A percentile compares a stretch with the other conserved stretches of the same genome.
phyloP scores from a whole-genome alignment of 2,797 vertebrate species.

The Helicolenus hilgendorfi region DNA sequence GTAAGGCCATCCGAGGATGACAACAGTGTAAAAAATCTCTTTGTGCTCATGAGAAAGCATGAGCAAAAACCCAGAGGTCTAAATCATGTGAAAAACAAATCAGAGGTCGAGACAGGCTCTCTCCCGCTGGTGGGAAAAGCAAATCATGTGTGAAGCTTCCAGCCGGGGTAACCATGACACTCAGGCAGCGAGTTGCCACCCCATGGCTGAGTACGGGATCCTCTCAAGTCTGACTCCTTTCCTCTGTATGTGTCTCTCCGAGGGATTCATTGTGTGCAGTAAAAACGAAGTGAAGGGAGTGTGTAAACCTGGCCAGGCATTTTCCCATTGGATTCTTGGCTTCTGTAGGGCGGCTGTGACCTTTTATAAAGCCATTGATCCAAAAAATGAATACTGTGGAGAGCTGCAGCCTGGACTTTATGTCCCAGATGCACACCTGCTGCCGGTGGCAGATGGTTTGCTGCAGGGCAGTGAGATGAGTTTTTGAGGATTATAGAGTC shows the following conservation, averaged over 20 bases:
- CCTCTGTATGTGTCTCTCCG: conserved; percentile 45
- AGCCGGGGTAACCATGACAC: conserved; percentile 79
- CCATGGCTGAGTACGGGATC: conserved; percentile 49
- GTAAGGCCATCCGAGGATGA: conserved; percentile 32
- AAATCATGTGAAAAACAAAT: conserved; percentile 82
- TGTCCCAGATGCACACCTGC: conserved; percentile 82
- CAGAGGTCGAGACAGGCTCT: conserved; percentile 56
- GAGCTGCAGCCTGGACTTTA: conserved; percentile 59
- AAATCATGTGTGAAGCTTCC: conserved; percentile 82
- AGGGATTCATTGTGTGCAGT: conserved; percentile 70
- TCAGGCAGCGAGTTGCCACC: conserved; percentile 61
- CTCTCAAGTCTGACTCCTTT: conserved; percentile 45
- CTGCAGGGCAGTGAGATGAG: conserved; percentile 68
- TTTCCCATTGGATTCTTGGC: conserved; percentile 51
- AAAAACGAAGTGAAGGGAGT: conserved; percentile 50
- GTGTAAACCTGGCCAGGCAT: conserved; percentile 61
- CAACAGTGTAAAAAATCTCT: conserved; percentile 30
- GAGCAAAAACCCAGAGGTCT: conserved; percentile 61
- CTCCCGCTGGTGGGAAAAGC: conserved; percentile 87
- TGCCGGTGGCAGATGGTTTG: conserved; percentile 80
- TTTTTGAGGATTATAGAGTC: conserved; percentile 61
- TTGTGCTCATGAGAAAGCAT: conserved; percentile 58
- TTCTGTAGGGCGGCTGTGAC: conserved; percentile 74
- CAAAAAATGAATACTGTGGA: conserved; percentile 67
- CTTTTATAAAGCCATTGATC: conserved; percentile 81